Evolutionary conservation across 2,888 invertebrate species (phyloP).

Genomic region (Ennomos erosarius): DNA sequence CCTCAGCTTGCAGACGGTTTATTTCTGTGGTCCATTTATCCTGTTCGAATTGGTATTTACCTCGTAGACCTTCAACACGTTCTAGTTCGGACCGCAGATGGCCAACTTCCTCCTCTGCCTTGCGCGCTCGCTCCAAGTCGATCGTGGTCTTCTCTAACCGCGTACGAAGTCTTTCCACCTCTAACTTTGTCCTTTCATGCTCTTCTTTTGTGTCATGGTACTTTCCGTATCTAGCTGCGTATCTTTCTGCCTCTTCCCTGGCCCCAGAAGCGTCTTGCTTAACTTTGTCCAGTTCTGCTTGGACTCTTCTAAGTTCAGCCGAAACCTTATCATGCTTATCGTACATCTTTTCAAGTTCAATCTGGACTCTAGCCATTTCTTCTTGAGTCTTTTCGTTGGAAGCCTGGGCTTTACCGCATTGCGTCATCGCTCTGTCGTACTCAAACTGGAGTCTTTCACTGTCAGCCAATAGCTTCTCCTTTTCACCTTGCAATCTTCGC

Average conservation of each 20-base stretch:
- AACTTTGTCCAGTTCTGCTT: constrained; percentile 90
- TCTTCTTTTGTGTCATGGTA: constrained; percentile 92
- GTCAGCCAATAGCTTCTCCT: constrained; percentile 94
- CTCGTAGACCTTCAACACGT: constrained; percentile 89
- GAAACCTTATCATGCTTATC: constrained; percentile 95
- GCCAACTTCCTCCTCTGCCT: constrained; percentile 88
- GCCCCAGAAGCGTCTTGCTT: constrained; percentile 90
- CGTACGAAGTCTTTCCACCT: constrained; percentile 92
- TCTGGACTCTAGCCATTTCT: constrained; percentile 93
- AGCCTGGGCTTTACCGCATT: constrained; percentile 93
- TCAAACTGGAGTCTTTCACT: constrained; percentile 94
- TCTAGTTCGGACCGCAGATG: constrained; percentile 89
- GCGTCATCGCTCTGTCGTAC: constrained; percentile 93
- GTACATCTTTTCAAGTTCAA: constrained; percentile 95
- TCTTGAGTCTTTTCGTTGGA: constrained; percentile 95
- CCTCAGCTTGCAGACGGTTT: constrained; percentile 91
- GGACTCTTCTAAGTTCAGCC: constrained; percentile 92
- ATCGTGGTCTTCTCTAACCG: constrained; percentile 92
- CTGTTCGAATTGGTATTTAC: constrained; percentile 85
- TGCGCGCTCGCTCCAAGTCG: constrained; percentile 91
- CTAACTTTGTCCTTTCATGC: constrained; percentile 90
- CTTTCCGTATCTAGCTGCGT: constrained; percentile 89
- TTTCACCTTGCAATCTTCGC: constrained; percentile 92
- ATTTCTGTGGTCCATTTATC: constrained; percentile 85
- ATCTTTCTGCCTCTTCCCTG: constrained; percentile 91